These are phyloP conservation scores for Mesochorus sp. DNA, from an alignment of 2,888 invertebrate genomes.

Conservation along the genomic window DNA sequence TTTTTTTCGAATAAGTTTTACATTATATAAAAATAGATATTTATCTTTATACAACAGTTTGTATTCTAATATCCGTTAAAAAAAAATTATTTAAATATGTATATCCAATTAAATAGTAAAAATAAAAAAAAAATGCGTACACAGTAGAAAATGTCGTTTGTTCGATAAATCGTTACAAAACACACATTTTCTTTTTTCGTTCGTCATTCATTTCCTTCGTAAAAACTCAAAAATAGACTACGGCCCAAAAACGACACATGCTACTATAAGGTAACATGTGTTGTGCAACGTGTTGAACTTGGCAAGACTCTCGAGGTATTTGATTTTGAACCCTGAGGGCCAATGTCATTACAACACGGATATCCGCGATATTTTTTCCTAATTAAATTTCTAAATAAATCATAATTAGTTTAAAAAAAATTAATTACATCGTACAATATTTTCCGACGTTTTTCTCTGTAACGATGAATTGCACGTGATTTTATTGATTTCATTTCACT, in stretches of 20 bases:
- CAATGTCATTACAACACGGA: conserved; percentile 62
- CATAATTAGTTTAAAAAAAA: no score
- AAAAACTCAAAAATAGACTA: conserved; percentile 43
- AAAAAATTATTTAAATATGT: conserved; percentile 43
- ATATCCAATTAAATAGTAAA: conserved; percentile 48
- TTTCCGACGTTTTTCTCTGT: no score
- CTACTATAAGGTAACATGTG: neutral
- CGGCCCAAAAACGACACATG: no score
- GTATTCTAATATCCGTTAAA: conserved; percentile 67
- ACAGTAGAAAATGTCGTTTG: neutral
- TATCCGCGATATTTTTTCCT: conserved; percentile 32
- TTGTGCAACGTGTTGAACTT: conserved; percentile 66
- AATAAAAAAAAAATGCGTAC: conserved; percentile 41
- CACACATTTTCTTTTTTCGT: neutral
- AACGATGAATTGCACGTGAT: no score
- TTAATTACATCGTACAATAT: no score
- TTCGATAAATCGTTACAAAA: neutral
- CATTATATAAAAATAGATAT: conserved; percentile 29
- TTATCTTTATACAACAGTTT: conserved; percentile 58
- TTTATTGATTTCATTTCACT: no score
- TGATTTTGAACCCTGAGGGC: conserved; percentile 71
- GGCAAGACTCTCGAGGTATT: conserved; percentile 66
- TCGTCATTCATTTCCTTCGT: neutral
- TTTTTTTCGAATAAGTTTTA: conserved; percentile 66
- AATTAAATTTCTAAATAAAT: neutral